These are phyloP conservation scores for Rotaria macrura DNA, from an alignment of 2,888 invertebrate species.

Conservation along the genomic window DNA sequence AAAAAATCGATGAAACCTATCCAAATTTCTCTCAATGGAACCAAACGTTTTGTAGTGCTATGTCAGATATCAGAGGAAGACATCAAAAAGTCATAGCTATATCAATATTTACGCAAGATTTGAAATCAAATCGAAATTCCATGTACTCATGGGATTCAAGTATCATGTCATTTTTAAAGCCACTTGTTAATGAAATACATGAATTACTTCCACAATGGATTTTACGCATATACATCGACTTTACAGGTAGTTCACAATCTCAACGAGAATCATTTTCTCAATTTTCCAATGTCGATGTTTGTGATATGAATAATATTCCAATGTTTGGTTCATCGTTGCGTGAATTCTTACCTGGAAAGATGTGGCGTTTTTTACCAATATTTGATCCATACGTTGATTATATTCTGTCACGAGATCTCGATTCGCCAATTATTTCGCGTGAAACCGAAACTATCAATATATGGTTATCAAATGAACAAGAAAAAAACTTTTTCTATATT, in stretches of 20 bases:
- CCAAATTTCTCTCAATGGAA: neutral
- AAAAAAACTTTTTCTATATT: neutral
- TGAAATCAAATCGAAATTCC: neutral
- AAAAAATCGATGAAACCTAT: neutral
- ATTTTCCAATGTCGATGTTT: neutral
- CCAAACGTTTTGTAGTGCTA: neutral
- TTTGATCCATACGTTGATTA: neutral
- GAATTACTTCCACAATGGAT: neutral
- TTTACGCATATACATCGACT: neutral
- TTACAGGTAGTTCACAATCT: neutral
- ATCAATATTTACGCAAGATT: neutral
- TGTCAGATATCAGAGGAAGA: neutral
- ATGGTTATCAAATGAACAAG: neutral
- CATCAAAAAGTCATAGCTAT: neutral
- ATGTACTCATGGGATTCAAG: neutral
- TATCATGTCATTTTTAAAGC: neutral
- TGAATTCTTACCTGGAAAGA: neutral
- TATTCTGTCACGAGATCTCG: neutral
- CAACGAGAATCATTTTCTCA: neutral
- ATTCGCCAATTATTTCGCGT: neutral
- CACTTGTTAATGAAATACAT: neutral
- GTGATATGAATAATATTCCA: neutral
- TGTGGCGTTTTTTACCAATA: neutral
- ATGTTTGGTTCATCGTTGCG: neutral
- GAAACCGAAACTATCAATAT: neutral